These are phyloP conservation scores for Riptortus pedestris DNA, from an alignment of 1,140 invertebrate genomes.

Conservation along the genomic window DNA sequence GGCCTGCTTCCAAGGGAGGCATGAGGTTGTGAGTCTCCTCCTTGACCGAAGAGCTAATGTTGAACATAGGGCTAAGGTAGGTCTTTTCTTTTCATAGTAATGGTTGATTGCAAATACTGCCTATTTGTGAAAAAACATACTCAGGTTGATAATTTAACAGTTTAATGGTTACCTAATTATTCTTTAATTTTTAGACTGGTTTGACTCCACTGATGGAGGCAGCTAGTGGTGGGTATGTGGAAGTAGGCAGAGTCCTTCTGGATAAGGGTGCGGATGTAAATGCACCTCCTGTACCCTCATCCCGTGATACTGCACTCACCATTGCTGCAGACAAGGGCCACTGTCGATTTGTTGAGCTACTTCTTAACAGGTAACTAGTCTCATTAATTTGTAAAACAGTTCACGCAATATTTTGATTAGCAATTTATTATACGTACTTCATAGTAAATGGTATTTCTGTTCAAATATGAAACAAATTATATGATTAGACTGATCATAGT, in stretches of 20 bases:
- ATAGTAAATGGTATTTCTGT: constrained; percentile 17
- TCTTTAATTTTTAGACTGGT: constrained; percentile 56
- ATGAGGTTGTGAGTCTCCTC: constrained; percentile 92
- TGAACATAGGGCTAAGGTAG: constrained; percentile 92
- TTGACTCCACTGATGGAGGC: constrained; percentile 98
- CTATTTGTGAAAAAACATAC: not conserved
- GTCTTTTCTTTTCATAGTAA: constrained; percentile 2
- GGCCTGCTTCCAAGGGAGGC: constrained; percentile 97
- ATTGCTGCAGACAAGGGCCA: constrained; percentile 99
- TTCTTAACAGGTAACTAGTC: constrained; percentile 42
- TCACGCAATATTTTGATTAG: not conserved
- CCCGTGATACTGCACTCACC: constrained; percentile 93
- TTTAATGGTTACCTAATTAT: constrained; percentile 19
- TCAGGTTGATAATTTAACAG: constrained; percentile 6
- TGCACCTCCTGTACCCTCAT: constrained; percentile 93
- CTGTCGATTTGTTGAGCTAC: constrained; percentile 87
- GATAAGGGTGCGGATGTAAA: constrained; percentile 98
- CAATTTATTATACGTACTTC: constrained; percentile 8
- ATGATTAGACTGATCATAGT: too few species aligned
- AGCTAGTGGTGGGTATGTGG: constrained; percentile 96
- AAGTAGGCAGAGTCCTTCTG: constrained; percentile 89
- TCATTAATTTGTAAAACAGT: not conserved
- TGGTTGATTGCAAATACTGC: not conserved
- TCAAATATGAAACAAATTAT: too few species aligned
- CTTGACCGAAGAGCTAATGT: constrained; percentile 96